Evolutionary conservation across 2,888 invertebrate genomes (phyloP).

Genomic region (Tachina fera): DNA sequence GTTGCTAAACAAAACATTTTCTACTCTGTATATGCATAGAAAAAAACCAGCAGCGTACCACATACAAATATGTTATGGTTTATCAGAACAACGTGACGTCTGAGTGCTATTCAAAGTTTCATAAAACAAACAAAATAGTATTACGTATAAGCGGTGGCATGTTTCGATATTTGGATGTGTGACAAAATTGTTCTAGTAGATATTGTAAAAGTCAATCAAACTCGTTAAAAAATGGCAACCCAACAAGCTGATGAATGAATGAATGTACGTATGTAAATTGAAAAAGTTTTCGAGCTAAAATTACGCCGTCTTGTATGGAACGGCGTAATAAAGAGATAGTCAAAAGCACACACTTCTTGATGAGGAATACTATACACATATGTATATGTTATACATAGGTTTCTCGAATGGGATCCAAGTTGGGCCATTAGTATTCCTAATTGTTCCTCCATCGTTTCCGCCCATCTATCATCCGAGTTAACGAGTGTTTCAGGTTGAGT

Average conservation of each 20-base stretch:
- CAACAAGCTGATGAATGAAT: too few species aligned
- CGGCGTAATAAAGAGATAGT: background rate
- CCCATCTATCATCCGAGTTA: too few species aligned
- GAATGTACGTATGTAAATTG: background rate
- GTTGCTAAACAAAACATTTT: background rate
- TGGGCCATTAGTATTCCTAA: too few species aligned
- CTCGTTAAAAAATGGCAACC: background rate
- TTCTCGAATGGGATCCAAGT: too few species aligned
- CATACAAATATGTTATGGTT: conserved; percentile 19
- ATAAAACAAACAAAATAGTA: conserved; percentile 11
- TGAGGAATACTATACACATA: too few species aligned
- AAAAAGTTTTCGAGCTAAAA: background rate
- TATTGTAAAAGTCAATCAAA: background rate
- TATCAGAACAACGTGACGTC: conserved; percentile 32
- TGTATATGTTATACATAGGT: too few species aligned
- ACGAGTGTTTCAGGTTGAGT: too few species aligned
- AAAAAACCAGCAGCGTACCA: background rate
- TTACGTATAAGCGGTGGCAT: conserved; percentile 15
- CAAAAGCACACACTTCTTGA: too few species aligned
- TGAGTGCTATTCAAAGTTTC: background rate
- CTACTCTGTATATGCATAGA: background rate
- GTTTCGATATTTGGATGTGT: background rate
- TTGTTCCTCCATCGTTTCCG: too few species aligned
- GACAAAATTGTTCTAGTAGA: background rate
- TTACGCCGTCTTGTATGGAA: background rate